phyloP scores from a whole-genome alignment of 2,888 invertebrate genomes.

The Malthinus seriepunctatus region DNA sequence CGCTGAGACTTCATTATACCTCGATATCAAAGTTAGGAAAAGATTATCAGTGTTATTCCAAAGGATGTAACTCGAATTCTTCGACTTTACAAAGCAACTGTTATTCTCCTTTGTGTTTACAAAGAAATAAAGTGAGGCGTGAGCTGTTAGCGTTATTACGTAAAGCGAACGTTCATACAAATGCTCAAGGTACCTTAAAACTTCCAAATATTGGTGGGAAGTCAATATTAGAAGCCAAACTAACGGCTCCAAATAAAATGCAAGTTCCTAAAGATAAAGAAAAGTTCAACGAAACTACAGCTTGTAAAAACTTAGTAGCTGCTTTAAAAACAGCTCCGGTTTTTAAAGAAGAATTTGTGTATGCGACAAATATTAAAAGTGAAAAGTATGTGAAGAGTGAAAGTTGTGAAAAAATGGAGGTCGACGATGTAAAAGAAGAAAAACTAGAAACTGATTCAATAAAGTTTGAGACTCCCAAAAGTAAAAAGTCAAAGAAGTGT shows the following conservation, averaged over 20 bases:
- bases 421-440: not conserved
- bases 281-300: conserved; percentile 56
- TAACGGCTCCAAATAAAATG: conserved; percentile 54
- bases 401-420: conserved; percentile 11
- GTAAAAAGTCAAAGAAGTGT: conserved; percentile 46
- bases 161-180: conserved; percentile 64
- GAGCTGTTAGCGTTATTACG: conserved; percentile 66
- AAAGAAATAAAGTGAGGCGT: conserved; percentile 70
- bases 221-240: conserved; percentile 72
- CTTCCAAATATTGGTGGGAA: conserved; percentile 53
- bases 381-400: not conserved
- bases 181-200: conserved; percentile 56
- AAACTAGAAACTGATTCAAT: conserved; percentile 11
- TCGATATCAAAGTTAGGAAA: conserved; percentile 71
- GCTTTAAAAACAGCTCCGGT: conserved; percentile 66
- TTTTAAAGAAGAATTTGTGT: conserved; percentile 60
- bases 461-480: conserved; percentile 6
- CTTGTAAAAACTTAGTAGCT: conserved; percentile 64
- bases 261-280: conserved; percentile 33
- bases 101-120: conserved; percentile 81
- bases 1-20: conserved; percentile 70
- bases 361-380: conserved; percentile 35
- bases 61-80: conserved; percentile 65
- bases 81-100: conserved; percentile 63
- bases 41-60: conserved; percentile 73